These are phyloP conservation scores for Trisateles emortualis DNA, from an alignment of 2,888 invertebrate species.

Conservation along the genomic window DNA sequence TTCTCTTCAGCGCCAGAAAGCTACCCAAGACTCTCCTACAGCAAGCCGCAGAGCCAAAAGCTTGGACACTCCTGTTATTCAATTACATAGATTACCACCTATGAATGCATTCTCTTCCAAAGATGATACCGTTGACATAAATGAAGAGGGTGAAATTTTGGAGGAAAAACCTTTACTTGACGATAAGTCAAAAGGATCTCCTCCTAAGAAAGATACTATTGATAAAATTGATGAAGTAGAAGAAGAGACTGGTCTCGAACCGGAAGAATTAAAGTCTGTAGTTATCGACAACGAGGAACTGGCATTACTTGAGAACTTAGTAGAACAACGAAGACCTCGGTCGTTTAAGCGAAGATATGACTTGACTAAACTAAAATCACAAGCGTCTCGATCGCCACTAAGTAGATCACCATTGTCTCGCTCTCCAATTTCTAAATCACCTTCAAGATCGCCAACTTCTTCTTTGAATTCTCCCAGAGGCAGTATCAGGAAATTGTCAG, in stretches of 20 bases:
- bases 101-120: constrained; percentile 95
- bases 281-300: constrained; percentile 87
- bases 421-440: constrained; percentile 83
- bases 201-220: constrained; percentile 69
- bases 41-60: constrained; percentile 93
- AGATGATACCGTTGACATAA: constrained; percentile 94
- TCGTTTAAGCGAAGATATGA: constrained; percentile 83
- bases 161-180: constrained; percentile 87
- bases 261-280: constrained; percentile 75
- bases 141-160: constrained; percentile 88
- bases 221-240: constrained; percentile 85
- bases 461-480: constrained; percentile 84
- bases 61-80: constrained; percentile 94
- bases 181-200: constrained; percentile 61
- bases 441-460: constrained; percentile 83
- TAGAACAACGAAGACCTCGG: constrained; percentile 80
- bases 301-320: constrained; percentile 84
- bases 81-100: constrained; percentile 92
- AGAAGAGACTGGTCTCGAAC: constrained; percentile 76
- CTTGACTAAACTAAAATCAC: constrained; percentile 74
- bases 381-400: constrained; percentile 77
- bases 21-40: constrained; percentile 91
- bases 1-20: constrained; percentile 92
- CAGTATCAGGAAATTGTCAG: constrained; percentile 82
- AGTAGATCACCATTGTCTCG: constrained; percentile 79